A percentile compares a stretch with the other conserved stretches of the same genome.
Evolutionary conservation across 2,113 vertebrate genomes (phyloP).

Genomic region (Urocitellus parryii): DNA sequence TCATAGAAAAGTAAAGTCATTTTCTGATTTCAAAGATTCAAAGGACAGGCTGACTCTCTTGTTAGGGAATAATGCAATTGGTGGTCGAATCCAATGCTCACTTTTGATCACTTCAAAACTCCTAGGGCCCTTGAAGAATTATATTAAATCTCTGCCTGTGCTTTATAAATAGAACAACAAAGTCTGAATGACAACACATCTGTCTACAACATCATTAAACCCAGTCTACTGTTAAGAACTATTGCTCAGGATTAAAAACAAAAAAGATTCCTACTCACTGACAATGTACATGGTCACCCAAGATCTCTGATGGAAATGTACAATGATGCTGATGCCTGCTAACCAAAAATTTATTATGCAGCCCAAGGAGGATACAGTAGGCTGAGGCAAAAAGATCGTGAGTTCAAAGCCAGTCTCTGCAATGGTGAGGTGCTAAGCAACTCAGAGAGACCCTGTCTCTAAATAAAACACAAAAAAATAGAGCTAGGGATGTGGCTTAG

Average conservation of each 20-base stretch:
- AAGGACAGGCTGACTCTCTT: neutral
- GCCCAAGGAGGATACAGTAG: neutral
- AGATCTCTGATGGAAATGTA: neutral
- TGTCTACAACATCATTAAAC: neutral
- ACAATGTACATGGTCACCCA: neutral
- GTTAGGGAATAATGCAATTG: neutral
- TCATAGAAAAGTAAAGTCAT: neutral
- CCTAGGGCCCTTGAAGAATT: neutral
- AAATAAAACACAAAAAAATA: no score
- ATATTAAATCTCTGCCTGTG: neutral
- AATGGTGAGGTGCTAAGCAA: no score
- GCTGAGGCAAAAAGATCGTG: neutral
- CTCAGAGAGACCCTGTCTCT: no score
- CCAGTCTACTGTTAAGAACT: neutral
- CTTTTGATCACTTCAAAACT: neutral
- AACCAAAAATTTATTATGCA: no score
- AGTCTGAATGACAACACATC: neutral
- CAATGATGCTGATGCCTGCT: neutral
- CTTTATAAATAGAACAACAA: neutral
- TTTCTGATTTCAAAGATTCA: neutral
- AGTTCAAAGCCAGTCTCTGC: neutral
- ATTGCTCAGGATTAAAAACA: neutral
- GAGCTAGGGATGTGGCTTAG: no score
- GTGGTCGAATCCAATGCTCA: neutral
- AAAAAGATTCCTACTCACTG: neutral